Conservation (phyloP, 2,888 invertebrate species). For the Acanthosepion pharaonis region DNA sequence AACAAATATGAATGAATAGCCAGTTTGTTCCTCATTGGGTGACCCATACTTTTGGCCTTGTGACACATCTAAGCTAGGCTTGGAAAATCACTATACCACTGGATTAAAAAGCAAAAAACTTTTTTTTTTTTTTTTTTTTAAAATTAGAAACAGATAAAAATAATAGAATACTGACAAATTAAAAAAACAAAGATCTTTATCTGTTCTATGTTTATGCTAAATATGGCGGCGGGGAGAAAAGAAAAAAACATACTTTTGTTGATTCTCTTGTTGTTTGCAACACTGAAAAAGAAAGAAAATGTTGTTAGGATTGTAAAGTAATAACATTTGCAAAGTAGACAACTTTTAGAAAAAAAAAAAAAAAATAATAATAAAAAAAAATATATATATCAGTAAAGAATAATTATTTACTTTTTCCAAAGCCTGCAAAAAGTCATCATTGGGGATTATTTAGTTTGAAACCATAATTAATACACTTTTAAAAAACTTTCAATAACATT, state of each 20-base stretch:
- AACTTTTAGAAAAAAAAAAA: background rate
- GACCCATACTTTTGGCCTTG: no score
- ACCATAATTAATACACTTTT: background rate
- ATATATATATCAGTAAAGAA: no score
- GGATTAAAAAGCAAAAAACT: no score
- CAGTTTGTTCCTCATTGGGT: no score
- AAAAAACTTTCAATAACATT: background rate
- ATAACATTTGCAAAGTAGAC: background rate
- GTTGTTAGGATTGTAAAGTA: background rate
- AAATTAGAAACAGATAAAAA: no score
- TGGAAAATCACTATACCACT: no score
- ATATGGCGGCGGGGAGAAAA: background rate
- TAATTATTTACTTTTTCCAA: background rate
- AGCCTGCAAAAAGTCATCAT: background rate
- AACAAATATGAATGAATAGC: no score
- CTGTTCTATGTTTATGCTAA: background rate
- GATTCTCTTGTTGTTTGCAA: slow-evolving; percentile 38
- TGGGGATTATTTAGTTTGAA: background rate
- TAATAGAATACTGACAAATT: no score
- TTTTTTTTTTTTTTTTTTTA: no score
- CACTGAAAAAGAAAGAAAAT: slow-evolving; percentile 38
- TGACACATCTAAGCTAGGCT: no score
- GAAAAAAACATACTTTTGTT: background rate
- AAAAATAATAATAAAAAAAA: no score
- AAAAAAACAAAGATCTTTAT: no score